Evolutionary conservation across 2,888 invertebrate genomes (phyloP).

Genomic region (Tuberolachnus salignus): DNA sequence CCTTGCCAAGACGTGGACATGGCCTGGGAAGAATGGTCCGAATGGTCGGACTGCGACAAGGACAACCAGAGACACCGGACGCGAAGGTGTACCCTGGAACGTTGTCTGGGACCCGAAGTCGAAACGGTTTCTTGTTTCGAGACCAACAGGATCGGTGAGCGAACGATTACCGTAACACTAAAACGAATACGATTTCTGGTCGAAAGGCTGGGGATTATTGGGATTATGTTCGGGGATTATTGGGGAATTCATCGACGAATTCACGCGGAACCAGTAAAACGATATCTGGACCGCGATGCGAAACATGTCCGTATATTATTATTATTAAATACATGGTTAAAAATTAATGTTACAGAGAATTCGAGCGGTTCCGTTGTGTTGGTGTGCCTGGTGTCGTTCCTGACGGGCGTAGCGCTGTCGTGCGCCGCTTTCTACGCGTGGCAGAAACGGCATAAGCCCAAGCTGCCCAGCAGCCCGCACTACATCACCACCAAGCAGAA

Average conservation of each 20-base stretch:
- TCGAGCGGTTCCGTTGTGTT: slow-evolving; percentile 59
- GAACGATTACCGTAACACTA: background rate
- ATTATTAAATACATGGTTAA: too few relatives aligned
- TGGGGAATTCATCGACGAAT: too few relatives aligned
- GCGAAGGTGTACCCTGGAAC: slow-evolving; percentile 69
- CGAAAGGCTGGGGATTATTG: too few relatives aligned
- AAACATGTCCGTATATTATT: too few relatives aligned
- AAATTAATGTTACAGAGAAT: background rate
- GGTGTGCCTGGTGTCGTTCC: slow-evolving; percentile 64
- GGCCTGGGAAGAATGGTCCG: slow-evolving; percentile 79
- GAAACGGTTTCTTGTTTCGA: slow-evolving; percentile 72
- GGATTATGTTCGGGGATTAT: too few relatives aligned
- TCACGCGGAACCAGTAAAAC: too few relatives aligned
- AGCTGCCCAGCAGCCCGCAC: slow-evolving; percentile 78
- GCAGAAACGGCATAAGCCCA: slow-evolving; percentile 64
- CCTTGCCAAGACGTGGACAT: slow-evolving; percentile 68
- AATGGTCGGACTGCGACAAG: slow-evolving; percentile 72
- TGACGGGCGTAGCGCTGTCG: slow-evolving; percentile 63
- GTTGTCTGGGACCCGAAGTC: slow-evolving; percentile 68
- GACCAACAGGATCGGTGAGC: slow-evolving; percentile 58
- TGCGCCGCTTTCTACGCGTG: slow-evolving; percentile 65
- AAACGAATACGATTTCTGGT: too few relatives aligned
- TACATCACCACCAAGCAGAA: slow-evolving; percentile 83
- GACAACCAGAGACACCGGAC: slow-evolving; percentile 73
- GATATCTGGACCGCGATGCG: too few relatives aligned